A percentile compares a stretch with the other conserved stretches of the same genome.
These are phyloP conservation scores for Pseudorhombus dupliciocellatus DNA, from an alignment of 2,113 vertebrate genomes.

Conservation along the genomic window DNA sequence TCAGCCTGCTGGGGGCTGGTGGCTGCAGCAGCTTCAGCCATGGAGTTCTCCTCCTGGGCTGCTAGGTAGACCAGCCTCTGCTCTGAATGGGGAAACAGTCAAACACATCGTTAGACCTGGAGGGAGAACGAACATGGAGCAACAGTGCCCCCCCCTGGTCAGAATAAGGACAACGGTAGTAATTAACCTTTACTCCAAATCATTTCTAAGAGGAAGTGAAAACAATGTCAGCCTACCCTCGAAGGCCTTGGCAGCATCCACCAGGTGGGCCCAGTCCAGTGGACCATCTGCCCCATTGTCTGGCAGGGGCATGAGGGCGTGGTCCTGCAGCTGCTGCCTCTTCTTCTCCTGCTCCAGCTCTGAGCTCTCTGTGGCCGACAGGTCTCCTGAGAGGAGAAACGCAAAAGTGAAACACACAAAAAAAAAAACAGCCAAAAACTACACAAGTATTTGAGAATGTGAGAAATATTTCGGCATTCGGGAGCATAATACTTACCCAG, in stretches of 20 bases:
- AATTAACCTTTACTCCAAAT: constrained; percentile 11
- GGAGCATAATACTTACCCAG: constrained; percentile 79
- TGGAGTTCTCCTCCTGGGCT: constrained; percentile 87
- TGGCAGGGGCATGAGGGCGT: constrained; percentile 92
- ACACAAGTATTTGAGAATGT: too few species aligned
- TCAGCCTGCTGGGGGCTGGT: constrained; percentile 88
- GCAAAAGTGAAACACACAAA: constrained; percentile 5
- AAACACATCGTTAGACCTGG: neutral
- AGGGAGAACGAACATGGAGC: constrained; percentile 1
- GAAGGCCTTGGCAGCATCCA: constrained; percentile 95
- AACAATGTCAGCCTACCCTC: constrained; percentile 82
- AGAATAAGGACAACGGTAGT: neutral
- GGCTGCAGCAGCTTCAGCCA: constrained; percentile 82
- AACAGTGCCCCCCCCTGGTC: constrained; percentile 48
- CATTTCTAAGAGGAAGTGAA: neutral
- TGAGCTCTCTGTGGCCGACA: constrained; percentile 90
- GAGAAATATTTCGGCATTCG: neutral
- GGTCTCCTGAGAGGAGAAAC: constrained; percentile 82
- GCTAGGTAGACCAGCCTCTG: constrained; percentile 91
- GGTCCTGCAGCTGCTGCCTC: constrained; percentile 86
- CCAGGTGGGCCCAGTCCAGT: constrained; percentile 94
- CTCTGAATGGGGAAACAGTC: constrained; percentile 74
- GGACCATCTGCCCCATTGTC: constrained; percentile 85
- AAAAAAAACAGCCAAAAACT: neutral
- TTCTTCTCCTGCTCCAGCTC: constrained; percentile 88